phyloP scores from a whole-genome alignment of 2,113 vertebrate genomes.

The Castor canadensis region DNA sequence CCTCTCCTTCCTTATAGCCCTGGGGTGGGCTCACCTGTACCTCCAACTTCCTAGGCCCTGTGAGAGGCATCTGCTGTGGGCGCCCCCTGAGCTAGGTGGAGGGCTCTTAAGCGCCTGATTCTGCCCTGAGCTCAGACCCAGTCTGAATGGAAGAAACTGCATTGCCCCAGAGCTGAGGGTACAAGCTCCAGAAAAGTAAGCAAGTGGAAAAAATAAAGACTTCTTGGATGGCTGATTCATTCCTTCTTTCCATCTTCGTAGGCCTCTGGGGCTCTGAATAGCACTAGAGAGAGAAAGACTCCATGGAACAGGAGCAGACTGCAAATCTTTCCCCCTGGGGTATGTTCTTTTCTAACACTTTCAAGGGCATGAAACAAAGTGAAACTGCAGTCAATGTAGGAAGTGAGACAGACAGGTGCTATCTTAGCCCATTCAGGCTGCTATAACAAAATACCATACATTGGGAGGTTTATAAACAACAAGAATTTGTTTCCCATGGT shows the following conservation, averaged over 20 bases:
- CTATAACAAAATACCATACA: not conserved
- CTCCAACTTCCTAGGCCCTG: not conserved
- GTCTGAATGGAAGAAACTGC: not conserved
- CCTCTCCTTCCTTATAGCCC: not conserved
- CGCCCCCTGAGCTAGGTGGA: rapidly evolving
- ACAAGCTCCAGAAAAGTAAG: not conserved
- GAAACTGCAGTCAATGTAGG: not conserved
- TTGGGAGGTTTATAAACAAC: not conserved
- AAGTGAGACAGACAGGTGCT: not conserved
- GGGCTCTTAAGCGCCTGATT: not conserved
- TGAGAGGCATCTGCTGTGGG: not conserved
- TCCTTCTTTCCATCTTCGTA: not conserved
- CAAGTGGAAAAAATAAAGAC: conserved; percentile 50
- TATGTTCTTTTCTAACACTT: not conserved
- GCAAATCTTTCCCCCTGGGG: not conserved
- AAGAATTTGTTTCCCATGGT: not conserved
- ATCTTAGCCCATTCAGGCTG: not conserved
- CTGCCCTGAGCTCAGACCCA: not conserved
- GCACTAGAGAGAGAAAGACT: not conserved
- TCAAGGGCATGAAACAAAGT: not conserved
- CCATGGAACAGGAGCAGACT: not conserved
- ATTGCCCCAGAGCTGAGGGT: not conserved
- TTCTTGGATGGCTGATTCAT: not conserved
- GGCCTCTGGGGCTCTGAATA: not conserved
- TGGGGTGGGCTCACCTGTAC: not conserved